phyloP scores from a whole-genome alignment of 2,888 invertebrate genomes.

The Eilema griseolum region DNA sequence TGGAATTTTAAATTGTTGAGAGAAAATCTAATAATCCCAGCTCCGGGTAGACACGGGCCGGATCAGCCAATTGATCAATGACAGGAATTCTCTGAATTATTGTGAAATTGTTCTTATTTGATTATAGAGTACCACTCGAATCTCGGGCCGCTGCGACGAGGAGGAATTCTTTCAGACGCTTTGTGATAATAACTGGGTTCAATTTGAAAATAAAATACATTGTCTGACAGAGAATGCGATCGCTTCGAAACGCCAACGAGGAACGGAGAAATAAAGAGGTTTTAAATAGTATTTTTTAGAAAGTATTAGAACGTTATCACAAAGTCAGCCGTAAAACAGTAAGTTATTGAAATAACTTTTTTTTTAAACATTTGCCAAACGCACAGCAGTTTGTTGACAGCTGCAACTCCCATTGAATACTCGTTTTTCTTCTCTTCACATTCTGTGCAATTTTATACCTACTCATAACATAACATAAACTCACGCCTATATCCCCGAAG shows the following conservation, averaged over 20 bases:
- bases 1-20: constrained; percentile 61
- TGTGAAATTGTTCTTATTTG: constrained; percentile 59
- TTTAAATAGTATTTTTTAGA: not conserved
- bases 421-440: too few relatives aligned
- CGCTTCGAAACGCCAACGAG: not conserved
- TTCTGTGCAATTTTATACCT: too few relatives aligned
- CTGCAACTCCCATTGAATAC: too few relatives aligned
- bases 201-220: constrained; percentile 28
- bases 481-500: too few relatives aligned
- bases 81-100: constrained; percentile 64
- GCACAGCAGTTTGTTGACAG: too few relatives aligned
- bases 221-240: constrained; percentile 10
- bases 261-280: not conserved
- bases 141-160: constrained; percentile 17
- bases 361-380: too few relatives aligned
- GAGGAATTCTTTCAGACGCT: constrained; percentile 37
- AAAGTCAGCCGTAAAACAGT: not conserved
- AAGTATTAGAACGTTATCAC: not conserved
- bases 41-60: constrained; percentile 50
- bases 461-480: too few relatives aligned
- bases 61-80: constrained; percentile 71
- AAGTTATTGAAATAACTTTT: too few relatives aligned
- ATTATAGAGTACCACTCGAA: constrained; percentile 44
- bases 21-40: constrained; percentile 69
- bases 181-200: constrained; percentile 26